A percentile compares a stretch with the other conserved stretches of the same genome.
These are phyloP conservation scores for Phortica magna DNA, from an alignment of 2,888 invertebrate genomes.

Conservation along the genomic window DNA sequence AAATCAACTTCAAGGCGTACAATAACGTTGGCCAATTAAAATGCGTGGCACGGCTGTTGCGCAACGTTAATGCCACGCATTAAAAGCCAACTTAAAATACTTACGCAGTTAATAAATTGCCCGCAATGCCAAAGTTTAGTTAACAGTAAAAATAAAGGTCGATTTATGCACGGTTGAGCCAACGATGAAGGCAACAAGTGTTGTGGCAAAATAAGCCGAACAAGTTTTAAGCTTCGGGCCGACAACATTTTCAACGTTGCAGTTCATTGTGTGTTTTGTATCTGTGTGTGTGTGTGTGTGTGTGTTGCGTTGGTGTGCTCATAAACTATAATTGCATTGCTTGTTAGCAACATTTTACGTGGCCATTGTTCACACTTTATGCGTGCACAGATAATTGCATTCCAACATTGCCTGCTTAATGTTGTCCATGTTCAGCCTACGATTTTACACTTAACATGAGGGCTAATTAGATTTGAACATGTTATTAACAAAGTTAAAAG, in stretches of 20 bases:
- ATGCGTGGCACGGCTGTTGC: too few species aligned
- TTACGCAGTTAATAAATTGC: constrained; percentile 3
- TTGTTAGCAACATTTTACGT: constrained; percentile 5
- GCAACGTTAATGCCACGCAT: neutral
- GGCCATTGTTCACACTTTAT: neutral
- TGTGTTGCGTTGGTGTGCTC: neutral
- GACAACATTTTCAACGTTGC: neutral
- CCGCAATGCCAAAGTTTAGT: neutral
- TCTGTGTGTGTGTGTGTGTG: neutral
- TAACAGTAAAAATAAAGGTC: too few species aligned
- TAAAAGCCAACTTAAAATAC: constrained; percentile 1
- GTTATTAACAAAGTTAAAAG: too few species aligned
- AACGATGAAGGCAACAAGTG: neutral
- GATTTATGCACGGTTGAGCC: too few species aligned
- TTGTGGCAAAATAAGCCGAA: neutral
- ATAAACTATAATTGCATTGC: constrained; percentile 16
- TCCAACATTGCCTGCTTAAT: neutral
- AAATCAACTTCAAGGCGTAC: too few species aligned
- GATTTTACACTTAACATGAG: too few species aligned
- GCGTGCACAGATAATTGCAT: constrained; percentile 5
- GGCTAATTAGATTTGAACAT: too few species aligned
- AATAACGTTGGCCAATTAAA: too few species aligned
- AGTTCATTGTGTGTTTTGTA: neutral
- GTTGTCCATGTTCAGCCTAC: neutral
- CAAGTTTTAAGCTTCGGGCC: neutral